A percentile compares a stretch with the other conserved stretches of the same genome.
These are phyloP conservation scores for Benthochromis sp. DNA, from an alignment of 2,113 vertebrate species.

Conservation along the genomic window DNA sequence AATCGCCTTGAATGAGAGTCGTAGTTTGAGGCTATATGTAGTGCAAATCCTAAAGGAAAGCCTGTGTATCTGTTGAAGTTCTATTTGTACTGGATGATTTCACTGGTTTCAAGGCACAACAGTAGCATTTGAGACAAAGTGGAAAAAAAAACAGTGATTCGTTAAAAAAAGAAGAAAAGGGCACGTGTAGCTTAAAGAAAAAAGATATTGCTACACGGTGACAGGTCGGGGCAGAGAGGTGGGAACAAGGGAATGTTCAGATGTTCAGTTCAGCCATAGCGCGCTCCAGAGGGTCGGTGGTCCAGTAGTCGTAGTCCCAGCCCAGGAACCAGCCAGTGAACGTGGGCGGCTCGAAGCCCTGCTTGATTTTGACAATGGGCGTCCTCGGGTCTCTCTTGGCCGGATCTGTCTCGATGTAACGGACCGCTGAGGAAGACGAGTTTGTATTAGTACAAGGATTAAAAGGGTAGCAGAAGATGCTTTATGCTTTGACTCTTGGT, in stretches of 20 bases:
- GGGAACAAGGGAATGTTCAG: conserved; percentile 47
- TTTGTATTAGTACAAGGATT: background rate
- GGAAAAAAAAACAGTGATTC: background rate
- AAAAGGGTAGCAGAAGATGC: background rate
- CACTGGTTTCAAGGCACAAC: background rate
- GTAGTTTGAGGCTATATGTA: background rate
- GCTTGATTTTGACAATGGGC: conserved; percentile 81
- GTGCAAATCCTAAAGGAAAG: conserved; percentile 25
- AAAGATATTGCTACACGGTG: conserved; percentile 8
- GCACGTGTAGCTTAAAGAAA: background rate
- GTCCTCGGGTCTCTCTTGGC: conserved; percentile 83
- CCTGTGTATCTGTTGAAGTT: background rate
- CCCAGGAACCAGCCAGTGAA: conserved; percentile 97
- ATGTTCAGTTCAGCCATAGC: conserved; percentile 84
- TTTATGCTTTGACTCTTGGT: background rate
- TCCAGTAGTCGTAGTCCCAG: conserved; percentile 93
- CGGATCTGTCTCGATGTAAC: conserved; percentile 89
- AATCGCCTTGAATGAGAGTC: background rate
- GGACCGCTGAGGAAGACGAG: conserved; percentile 69
- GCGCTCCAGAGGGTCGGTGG: conserved; percentile 82
- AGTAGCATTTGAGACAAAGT: background rate
- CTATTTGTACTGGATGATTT: background rate
- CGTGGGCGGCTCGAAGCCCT: conserved; percentile 88
- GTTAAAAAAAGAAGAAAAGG: background rate
- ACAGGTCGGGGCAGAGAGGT: background rate